Base-by-base conservation (phyloP, 2,888 invertebrate species). In the Oxytorus armatus region DNA sequence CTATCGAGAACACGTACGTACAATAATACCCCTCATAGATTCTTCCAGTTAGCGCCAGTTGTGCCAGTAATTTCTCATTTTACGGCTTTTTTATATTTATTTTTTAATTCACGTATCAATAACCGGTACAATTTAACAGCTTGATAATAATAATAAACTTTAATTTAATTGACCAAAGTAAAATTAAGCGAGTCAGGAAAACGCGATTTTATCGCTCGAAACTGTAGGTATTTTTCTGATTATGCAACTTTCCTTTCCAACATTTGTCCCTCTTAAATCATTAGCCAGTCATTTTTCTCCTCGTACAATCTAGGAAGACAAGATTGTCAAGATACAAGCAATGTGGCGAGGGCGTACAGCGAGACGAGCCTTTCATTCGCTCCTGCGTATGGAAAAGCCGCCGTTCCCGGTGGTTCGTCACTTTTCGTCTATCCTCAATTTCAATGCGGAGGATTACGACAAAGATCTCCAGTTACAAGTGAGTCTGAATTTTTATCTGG, bases 401-500 rank as follows among this genome's bases (percentile, higher is more conserved):
- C 93, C 94, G 4, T 92, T 95, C 16, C 93, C 93, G 79, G 93
- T 94, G 11, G 94, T 95, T 1, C 93, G 94, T 75, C 94, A 94
- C 86, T 96, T 96, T 92, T 94, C 96, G 23, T 94, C 95, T 16
- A 93, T 96, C 86, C 91, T 96, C 59, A 95, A 96, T 88, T 94
- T 95, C 83, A 95, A 94, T 61, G 95, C 95, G 18, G 94, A 95
- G 87, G 96, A 96, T 90, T 96, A 96, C 85, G 94, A 95, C 78
- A 94, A 95, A 86, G 96, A 96, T 92, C 93, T 95, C 59, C 93
- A 94, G 87, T 88, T 95, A 57, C 95, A 95, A 88, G 93, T 92
- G 85, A 18, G 76, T 57, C 68, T 7, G 5, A 18, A 44, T 44
- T 7, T 23, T 23, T n/a, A 23, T 14, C 61, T 10, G 18, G 1